Conservation (phyloP, 2,113 vertebrate species). For the Rhabdornis inornatus region DNA sequence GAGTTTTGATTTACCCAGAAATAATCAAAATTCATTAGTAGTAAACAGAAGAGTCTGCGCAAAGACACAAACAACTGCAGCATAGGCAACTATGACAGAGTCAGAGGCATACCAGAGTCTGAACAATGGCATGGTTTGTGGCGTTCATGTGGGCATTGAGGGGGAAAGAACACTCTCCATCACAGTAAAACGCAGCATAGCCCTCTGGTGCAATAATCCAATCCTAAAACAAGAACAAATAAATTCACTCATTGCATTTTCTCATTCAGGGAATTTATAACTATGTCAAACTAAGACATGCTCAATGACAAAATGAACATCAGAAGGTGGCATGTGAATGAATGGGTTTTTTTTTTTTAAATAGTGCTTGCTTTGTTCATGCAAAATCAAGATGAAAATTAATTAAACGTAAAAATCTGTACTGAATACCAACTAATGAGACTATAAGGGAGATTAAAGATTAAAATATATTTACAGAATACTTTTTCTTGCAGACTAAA, state of each 20-base stretch:
- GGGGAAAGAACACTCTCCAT: slow-evolving; percentile 97
- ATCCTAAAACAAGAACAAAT: slow-evolving; percentile 76
- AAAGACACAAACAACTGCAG: background rate
- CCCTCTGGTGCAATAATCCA: slow-evolving; percentile 99
- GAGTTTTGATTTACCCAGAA: background rate
- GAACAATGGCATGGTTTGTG: slow-evolving; percentile 97
- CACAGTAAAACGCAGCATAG: slow-evolving; percentile 97
- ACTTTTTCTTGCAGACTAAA: background rate
- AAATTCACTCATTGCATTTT: background rate
- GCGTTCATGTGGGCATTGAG: slow-evolving; percentile 99
- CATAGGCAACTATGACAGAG: background rate
- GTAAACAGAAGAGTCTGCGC: background rate
- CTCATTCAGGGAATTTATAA: background rate
- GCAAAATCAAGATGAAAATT: background rate
- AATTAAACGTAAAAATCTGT: background rate
- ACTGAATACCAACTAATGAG: background rate
- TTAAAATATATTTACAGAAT: background rate
- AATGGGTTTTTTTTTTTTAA: too few species aligned
- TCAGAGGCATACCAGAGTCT: slow-evolving; percentile 87
- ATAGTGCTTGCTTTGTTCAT: background rate
- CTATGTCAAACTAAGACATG: background rate
- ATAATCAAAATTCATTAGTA: background rate
- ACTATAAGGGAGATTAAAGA: background rate
- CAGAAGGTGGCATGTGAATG: background rate
- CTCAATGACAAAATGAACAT: background rate